phyloP scores from a whole-genome alignment of 2,888 invertebrate genomes.

The Lysandra bellargus region DNA sequence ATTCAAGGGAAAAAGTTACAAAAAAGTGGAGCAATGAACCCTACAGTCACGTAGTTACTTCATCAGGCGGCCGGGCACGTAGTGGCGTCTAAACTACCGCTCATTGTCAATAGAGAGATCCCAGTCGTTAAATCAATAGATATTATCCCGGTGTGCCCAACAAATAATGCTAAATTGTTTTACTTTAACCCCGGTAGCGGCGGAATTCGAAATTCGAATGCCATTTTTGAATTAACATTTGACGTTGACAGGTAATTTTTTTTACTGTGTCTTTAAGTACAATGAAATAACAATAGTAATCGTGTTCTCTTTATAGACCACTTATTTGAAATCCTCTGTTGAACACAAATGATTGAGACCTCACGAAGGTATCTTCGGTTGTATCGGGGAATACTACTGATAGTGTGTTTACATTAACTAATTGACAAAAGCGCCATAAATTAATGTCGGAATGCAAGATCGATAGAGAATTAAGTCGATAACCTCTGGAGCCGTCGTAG shows the following conservation, averaged over 20 bases:
- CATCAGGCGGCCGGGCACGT: slow-evolving; percentile 73
- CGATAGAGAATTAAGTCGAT: slow-evolving; percentile 58
- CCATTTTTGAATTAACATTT: neutral
- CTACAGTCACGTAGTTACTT: slow-evolving; percentile 71
- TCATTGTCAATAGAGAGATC: slow-evolving; percentile 77
- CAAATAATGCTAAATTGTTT: slow-evolving; percentile 25
- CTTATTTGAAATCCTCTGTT: neutral
- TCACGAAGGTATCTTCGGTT: slow-evolving; percentile 1
- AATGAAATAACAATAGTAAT: neutral
- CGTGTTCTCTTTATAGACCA: neutral
- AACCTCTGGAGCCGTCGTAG: slow-evolving; percentile 48
- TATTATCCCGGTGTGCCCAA: slow-evolving; percentile 52
- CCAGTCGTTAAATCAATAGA: slow-evolving; percentile 74
- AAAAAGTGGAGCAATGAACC: slow-evolving; percentile 79
- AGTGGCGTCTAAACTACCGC: slow-evolving; percentile 76
- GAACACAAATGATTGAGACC: slow-evolving; percentile 1
- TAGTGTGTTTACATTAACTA: slow-evolving; percentile 11
- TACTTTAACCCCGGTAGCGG: neutral
- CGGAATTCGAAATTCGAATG: slow-evolving; percentile 2
- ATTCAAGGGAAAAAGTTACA: slow-evolving; percentile 74
- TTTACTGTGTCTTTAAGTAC: neutral
- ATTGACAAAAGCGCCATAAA: slow-evolving; percentile 21
- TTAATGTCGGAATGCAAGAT: slow-evolving; percentile 49
- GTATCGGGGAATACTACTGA: slow-evolving; percentile 10
- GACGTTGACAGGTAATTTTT: neutral